Base-by-base conservation (phyloP, 1,140 invertebrate genomes). In the Mercenaria mercenaria region DNA sequence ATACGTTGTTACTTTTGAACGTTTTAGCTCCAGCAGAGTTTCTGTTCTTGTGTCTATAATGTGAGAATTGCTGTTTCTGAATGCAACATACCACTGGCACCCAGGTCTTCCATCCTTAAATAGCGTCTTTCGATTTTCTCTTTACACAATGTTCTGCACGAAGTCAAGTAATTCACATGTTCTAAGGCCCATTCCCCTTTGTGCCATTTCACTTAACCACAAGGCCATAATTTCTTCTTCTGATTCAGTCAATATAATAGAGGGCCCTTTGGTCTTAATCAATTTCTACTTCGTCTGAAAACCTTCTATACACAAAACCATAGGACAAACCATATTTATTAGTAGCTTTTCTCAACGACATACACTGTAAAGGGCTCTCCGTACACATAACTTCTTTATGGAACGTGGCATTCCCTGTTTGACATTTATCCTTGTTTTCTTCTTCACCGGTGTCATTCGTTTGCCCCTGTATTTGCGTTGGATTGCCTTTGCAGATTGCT, bases 171-270 rank as follows among this genome's bases (percentile, higher is more conserved):
- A 85, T 59, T 91, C 90, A 23, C 32, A 26, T 61, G 81, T 64
- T 76, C 59, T 79, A 20, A 91, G 69, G 10, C 90, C 86, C 90
- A 91, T 91, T 52, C 90, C 87, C 29, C 90, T 34, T 23, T 80
- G 20, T 32, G 80, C 90, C 90, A 91, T 91, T 86, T 89, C 87
- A 41, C n/a, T 34, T n/a, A 84, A 59, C 72, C 64, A 91, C n/a
- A 37, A 29, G n/a, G 87, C 72, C 87, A 89, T 91, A 13, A 29
- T 56, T 76, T 89, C 77, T 74, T 91, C 82, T 41, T 91, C 90
- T 29, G 26, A 0, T 50, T 41, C 15, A 26, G 15, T 85, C 41
- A 91, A 91, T 32, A 89, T 43, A 43, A 76, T 81, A 34, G 2
- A 6, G 34, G 87, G 87, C 8, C 90, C 87, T 43, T 86, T 89